Evolutionary conservation across 2,113 vertebrate species (phyloP).

Genomic region (Ciconia maguari): DNA sequence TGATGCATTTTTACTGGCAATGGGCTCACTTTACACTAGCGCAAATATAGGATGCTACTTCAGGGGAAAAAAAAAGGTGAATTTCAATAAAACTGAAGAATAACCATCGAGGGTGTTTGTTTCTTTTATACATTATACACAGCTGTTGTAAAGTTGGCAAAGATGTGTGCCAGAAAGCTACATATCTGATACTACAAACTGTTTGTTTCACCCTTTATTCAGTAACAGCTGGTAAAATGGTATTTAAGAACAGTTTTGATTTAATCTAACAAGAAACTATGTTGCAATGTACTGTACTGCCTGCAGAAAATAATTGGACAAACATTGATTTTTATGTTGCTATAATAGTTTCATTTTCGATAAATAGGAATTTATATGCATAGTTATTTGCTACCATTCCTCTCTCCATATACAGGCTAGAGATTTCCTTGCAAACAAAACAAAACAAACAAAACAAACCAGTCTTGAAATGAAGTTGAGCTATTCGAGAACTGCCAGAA

Average conservation of each 20-base stretch:
- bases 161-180: slow-evolving; percentile 60
- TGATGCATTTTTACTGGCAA: neutral
- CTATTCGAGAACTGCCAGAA: neutral
- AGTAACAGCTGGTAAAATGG: slow-evolving; percentile 80
- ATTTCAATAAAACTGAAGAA: slow-evolving; percentile 61
- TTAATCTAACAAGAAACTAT: slow-evolving; percentile 79
- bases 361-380: slow-evolving; percentile 78
- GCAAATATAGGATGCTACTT: slow-evolving; percentile 13
- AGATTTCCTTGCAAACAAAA: slow-evolving; percentile 1
- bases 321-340: slow-evolving; percentile 82
- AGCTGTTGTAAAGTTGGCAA: slow-evolving; percentile 70
- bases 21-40: neutral
- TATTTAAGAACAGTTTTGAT: slow-evolving; percentile 80
- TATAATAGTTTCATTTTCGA: slow-evolving; percentile 75
- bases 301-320: slow-evolving; percentile 78
- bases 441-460: neutral
- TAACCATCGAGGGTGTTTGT: slow-evolving; percentile 43
- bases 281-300: slow-evolving; percentile 67
- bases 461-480: neutral
- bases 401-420: slow-evolving; percentile 8
- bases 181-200: slow-evolving; percentile 62
- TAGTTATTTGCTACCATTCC: slow-evolving; percentile 61
- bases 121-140: slow-evolving; percentile 62
- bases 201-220: slow-evolving; percentile 69
- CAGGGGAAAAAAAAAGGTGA: neutral